Base-by-base conservation (phyloP, 2,888 invertebrate genomes). In the Lycaena phlaeas region DNA sequence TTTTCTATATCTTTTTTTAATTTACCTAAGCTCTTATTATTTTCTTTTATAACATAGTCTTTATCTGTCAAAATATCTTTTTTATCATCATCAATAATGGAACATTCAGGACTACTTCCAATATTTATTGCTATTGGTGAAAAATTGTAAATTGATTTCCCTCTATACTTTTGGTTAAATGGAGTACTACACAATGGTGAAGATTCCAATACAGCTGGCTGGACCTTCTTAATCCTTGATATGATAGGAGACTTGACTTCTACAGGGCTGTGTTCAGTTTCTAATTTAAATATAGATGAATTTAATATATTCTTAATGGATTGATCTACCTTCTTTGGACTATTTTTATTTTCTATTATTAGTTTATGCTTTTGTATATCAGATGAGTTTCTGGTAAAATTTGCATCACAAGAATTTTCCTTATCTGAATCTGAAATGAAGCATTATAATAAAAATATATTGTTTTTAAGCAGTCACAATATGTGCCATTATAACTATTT, bases 121-220 rank as follows among this genome's bases (percentile, higher is more conserved):
- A 58, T 37, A 49, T 52, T 57, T 41, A 53, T 49, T 26, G 53
- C 41, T 42, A 84, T 81, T 27, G 82, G 81, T 22, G 82, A 84
- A 47, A 78, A 72, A 43, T 69, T 72, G 48, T 62, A 79, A 49
- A 82, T 79, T 27, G 81, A 79, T 46, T 69, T 64, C 5, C 70
- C 68, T 52, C 76, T 68, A 47, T 70, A 68, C 54, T 77, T 82
- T 31, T 66, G 59, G 56, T 61, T 65, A 40, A 73, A 75, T 41
- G 82, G 82, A 26, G 82, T 82, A 54, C 82, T 82, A 48, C 75
- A 72, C 17, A 74, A 51, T 25, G 77, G 77, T 1, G 78, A 76
- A 37, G 54, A 62, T 44, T 58, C 57, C 30, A 55, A 31, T 4
- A 56, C n/a, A n/a, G n/a, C 42, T 12, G 34, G 12, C 9, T 22